Evolutionary conservation across 92 coral and sea anemone genomes (phyloP).

Genomic region (Epizoanthus stellaris): DNA sequence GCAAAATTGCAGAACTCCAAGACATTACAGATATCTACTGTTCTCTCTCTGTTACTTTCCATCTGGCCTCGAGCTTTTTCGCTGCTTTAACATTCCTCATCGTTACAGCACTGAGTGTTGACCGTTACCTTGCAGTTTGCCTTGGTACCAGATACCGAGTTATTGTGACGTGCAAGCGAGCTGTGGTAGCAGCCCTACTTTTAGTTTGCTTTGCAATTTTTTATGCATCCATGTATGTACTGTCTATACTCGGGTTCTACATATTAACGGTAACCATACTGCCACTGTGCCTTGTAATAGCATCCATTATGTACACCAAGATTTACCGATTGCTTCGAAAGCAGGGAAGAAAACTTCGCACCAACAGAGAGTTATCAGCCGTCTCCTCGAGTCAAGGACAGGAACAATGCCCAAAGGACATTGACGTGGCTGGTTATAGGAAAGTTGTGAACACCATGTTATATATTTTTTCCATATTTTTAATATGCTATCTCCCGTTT

Average conservation of each 20-base stretch:
- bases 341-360: neutral
- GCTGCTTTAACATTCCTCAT: constrained; percentile 12
- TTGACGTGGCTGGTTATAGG: neutral
- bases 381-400: constrained; percentile 1
- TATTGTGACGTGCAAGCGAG: constrained; percentile 8
- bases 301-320: neutral
- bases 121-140: constrained; percentile 16
- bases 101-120: constrained; percentile 25
- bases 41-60: neutral
- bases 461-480: constrained; percentile 13
- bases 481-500: constrained; percentile 22
- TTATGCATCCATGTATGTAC: neutral
- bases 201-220: constrained; percentile 9
- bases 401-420: too few species aligned
- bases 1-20: constrained; percentile 13
- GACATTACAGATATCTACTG: constrained; percentile 10
- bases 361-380: neutral
- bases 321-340: constrained; percentile 28
- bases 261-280: neutral
- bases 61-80: constrained; percentile 23
- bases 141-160: neutral
- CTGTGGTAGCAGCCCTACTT: neutral
- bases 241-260: constrained; percentile 23
- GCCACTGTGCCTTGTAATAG: constrained; percentile 8
- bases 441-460: constrained; percentile 25